Evolutionary conservation across 2,888 invertebrate genomes (phyloP), one percentile per base, ranked within the genome.

Genomic region (Epinotia nisella): DNA sequence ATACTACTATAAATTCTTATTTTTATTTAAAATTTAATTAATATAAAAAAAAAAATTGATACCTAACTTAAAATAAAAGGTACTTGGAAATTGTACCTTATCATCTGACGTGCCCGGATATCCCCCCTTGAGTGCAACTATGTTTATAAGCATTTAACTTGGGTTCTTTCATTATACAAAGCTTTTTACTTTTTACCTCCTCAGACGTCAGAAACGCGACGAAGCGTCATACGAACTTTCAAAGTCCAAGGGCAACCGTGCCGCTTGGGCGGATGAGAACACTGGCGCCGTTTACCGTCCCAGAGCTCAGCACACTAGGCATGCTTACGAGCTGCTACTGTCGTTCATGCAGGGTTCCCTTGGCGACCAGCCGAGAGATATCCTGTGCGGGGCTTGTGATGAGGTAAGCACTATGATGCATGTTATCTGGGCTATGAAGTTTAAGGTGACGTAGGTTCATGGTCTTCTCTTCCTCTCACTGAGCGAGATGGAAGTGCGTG

Each of bases 311-410:
- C 99, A 99, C 91, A 99, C 99, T 0, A 94, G 98, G 55, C 98
- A 99, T 85, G 99, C 99, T 0, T 99, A 99, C 82, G 99, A 99
- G 88, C 96, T 99, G 53, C 94, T 99, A 64, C 94, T 99, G 45
- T 98, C 98, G 79, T 99, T 99, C 85, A 98, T 99, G 87, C 99
- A 99, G 94, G 98, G 98, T 83, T 98, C 99, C 0, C 94, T 99
- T 0, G 99, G 99, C 0, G 99, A 99, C 93, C 96, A 99, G 94
- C 99, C 99, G 0, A 94, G 99, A 71, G 99, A 99, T 88, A 97
- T 99, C 77, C 90, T 99, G 39, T 99, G 99, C 86, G 99, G 99
- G 45, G 99, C 99, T 10, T 99, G 99, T n/a, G 99, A 99, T 93
- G 99, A 99, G 95, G 45, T 29, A 10, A 19, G 13, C 2, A 15